Conservation (phyloP, 2,797 vertebrate genomes). For the Myripristis murdjan region DNA sequence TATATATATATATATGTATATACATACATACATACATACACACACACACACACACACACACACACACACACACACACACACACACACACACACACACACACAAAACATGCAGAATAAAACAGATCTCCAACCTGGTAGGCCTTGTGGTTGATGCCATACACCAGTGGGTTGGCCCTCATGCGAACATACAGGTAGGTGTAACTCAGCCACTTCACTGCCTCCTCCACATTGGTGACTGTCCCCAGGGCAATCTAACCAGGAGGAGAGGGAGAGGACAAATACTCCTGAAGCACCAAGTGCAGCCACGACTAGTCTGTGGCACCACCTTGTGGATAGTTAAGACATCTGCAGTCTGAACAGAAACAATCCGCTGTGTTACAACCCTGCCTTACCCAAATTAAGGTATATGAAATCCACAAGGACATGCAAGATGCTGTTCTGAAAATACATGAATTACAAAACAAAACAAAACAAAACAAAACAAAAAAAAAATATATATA, state of each 20-base stretch:
- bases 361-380: background rate
- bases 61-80: no score
- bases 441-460: no score
- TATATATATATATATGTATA: no score
- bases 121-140: constrained; percentile 88
- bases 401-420: background rate
- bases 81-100: no score
- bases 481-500: no score
- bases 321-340: constrained; percentile 67
- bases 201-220: constrained; percentile 99
- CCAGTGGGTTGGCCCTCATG: constrained; percentile 98
- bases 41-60: background rate
- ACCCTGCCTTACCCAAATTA: background rate
- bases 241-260: constrained; percentile 93
- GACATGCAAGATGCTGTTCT: no score
- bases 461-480: no score
- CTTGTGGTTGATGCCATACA: constrained; percentile 97
- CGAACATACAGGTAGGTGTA: constrained; percentile 98
- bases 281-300: background rate
- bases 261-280: background rate
- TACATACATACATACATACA: no score
- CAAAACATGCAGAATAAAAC: no score
- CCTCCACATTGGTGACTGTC: constrained; percentile 97
- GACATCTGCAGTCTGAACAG: constrained; percentile 18
- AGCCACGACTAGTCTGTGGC: constrained; percentile 36